phyloP scores from a whole-genome alignment of 1,140 invertebrate species.

The Drosophila kanapiae region DNA sequence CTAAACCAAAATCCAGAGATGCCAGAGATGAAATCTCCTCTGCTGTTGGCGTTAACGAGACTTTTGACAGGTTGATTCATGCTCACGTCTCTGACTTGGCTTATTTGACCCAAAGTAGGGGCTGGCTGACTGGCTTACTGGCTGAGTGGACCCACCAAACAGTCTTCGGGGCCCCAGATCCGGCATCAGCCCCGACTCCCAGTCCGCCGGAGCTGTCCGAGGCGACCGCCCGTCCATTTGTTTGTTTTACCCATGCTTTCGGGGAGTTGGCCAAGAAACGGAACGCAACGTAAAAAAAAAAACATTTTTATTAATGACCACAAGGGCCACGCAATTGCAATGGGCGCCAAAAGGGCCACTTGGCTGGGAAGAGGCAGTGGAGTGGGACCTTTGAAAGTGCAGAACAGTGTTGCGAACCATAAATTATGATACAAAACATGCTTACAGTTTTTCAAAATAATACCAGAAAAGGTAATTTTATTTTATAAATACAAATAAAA shows the following conservation, averaged over 20 bases:
- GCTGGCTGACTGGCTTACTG: slow-evolving; percentile 41
- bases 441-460: too few relatives aligned
- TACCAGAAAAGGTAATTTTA: too few relatives aligned
- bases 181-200: slow-evolving; percentile 37
- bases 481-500: too few relatives aligned
- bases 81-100: slow-evolving; percentile 81
- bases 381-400: background rate
- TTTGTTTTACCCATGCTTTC: slow-evolving; percentile 73
- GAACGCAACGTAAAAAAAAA: slow-evolving; percentile 53
- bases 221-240: slow-evolving; percentile 70
- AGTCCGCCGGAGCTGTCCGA: slow-evolving; percentile 28
- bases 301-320: slow-evolving; percentile 83
- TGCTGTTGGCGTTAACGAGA: slow-evolving; percentile 85
- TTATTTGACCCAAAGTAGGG: slow-evolving; percentile 79
- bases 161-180: slow-evolving; percentile 49
- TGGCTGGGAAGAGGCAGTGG: slow-evolving; percentile 31
- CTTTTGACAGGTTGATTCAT: slow-evolving; percentile 85
- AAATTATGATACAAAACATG: slow-evolving; percentile 5
- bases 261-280: slow-evolving; percentile 70
- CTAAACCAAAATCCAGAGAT: slow-evolving; percentile 32
- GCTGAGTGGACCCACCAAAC: slow-evolving; percentile 43
- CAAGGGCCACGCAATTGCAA: slow-evolving; percentile 77
- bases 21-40: slow-evolving; percentile 56
- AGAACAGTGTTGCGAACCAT: slow-evolving; percentile 23
- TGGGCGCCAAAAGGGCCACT: slow-evolving; percentile 82